Percentiles rank a stretch among this genome's conserved stretches.
phyloP scores from a whole-genome alignment of 92 coral and sea anemone species.

The Umimayanthus kanabou region DNA sequence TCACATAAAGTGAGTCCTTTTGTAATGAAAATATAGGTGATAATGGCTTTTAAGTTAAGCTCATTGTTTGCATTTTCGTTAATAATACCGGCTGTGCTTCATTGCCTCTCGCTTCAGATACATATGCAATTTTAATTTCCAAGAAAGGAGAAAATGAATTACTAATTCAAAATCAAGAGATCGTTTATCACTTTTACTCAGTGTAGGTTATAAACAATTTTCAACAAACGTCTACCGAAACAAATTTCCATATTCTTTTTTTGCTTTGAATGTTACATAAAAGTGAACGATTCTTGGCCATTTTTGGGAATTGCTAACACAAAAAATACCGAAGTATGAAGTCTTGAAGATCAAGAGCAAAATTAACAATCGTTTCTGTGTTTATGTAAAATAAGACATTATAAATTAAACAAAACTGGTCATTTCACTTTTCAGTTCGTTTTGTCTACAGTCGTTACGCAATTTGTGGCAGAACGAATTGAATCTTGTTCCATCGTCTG shows the following conservation, averaged over 20 bases:
- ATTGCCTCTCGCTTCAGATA: conserved; percentile 22
- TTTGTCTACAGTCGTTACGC: neutral
- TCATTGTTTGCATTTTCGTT: conserved; percentile 37
- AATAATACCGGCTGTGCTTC: conserved; percentile 38
- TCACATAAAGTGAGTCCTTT: conserved; percentile 38
- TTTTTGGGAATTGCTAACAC: neutral
- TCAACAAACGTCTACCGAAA: neutral
- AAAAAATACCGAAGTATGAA: neutral
- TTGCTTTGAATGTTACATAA: neutral
- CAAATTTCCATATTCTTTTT: neutral
- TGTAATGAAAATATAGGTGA: conserved; percentile 42
- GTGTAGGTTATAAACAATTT: neutral
- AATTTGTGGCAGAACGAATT: neutral
- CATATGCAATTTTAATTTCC: conserved; percentile 44
- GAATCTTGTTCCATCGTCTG: neutral
- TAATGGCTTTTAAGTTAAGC: conserved; percentile 45
- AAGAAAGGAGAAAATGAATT: conserved; percentile 15
- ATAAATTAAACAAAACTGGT: conserved; percentile 7
- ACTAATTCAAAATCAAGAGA: conserved; percentile 14
- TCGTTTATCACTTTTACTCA: neutral
- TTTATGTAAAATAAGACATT: neutral
- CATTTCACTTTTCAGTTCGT: neutral
- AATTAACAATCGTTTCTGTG: neutral
- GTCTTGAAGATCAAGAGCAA: neutral
- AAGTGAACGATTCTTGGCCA: neutral